Conservation (phyloP, 1,140 invertebrate species). For the Megalopta genalis region DNA sequence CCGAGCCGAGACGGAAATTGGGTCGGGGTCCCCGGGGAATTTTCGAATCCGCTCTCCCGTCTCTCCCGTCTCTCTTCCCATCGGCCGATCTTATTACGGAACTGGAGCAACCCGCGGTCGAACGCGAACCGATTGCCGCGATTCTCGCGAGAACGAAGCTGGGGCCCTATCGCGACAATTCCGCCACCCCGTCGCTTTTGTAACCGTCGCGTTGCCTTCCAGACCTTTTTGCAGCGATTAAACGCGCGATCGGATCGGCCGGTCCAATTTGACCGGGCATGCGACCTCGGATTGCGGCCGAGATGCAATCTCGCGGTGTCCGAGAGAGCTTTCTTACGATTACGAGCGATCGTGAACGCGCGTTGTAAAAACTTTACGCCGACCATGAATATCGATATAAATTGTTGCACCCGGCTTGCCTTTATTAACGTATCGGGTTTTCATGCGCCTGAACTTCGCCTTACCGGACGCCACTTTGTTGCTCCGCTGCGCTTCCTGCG, state of each 20-base stretch:
- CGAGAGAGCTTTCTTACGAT: not conserved
- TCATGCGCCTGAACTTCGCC: not conserved
- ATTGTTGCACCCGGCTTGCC: not conserved
- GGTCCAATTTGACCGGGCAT: conserved; percentile 7
- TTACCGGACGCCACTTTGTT: not conserved
- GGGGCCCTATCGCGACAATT: not conserved
- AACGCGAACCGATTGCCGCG: conserved; percentile 50
- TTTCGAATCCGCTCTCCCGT: conserved; percentile 25
- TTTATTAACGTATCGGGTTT: not conserved
- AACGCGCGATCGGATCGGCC: conserved; percentile 7
- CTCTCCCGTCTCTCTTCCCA: not conserved
- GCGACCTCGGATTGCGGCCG: not conserved
- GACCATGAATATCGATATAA: not conserved
- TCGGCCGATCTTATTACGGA: conserved; percentile 56
- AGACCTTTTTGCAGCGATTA: conserved; percentile 12
- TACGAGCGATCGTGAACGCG: not conserved
- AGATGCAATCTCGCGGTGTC: conserved; percentile 1
- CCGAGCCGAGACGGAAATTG: conserved; percentile 56
- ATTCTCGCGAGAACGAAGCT: conserved; percentile 56
- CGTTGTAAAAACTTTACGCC: not conserved
- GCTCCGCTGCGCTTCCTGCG: not conserved
- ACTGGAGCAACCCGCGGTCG: conserved; percentile 36
- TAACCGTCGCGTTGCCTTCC: no score
- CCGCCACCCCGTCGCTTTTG: not conserved
- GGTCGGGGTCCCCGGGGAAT: conserved; percentile 53